A percentile compares a stretch with the other conserved stretches of the same genome.
phyloP scores from a whole-genome alignment of 2,797 vertebrate genomes.

The Heterohyrax brucei region DNA sequence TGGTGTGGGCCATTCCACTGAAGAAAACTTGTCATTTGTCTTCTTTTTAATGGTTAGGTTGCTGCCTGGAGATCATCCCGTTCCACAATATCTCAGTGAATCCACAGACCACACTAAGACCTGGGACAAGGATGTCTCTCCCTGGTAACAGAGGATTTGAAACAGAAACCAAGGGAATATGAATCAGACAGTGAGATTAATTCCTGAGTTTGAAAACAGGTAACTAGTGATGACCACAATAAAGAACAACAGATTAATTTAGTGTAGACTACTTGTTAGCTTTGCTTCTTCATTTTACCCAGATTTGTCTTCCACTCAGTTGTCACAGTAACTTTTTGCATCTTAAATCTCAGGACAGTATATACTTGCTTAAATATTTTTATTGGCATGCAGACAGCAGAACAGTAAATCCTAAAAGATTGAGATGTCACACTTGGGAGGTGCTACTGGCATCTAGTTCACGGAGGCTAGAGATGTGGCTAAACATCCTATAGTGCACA shows the following conservation, averaged over 20 bases:
- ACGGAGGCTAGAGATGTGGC: no score
- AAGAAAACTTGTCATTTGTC: conserved; percentile 4
- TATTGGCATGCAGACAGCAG: conserved; percentile 36
- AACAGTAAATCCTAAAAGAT: not conserved
- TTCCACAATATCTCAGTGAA: conserved; percentile 93
- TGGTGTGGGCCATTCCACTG: not conserved
- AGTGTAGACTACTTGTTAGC: not conserved
- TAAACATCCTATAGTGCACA: no score
- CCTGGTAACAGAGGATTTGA: conserved; percentile 92
- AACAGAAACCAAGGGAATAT: conserved; percentile 91
- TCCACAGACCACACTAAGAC: conserved; percentile 90
- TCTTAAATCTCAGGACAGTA: not conserved
- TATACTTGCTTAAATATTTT: not conserved
- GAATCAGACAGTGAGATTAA: conserved; percentile 92
- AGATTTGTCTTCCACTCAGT: not conserved
- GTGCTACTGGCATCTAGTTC: not conserved
- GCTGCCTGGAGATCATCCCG: conserved; percentile 88
- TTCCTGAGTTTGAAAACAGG: not conserved
- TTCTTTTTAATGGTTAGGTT: conserved; percentile 90
- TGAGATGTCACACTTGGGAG: no score
- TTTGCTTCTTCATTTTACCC: conserved; percentile 51
- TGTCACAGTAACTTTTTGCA: conserved; percentile 9
- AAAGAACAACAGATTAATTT: not conserved
- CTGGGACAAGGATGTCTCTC: conserved; percentile 90
- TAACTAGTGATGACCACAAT: not conserved